These are phyloP conservation scores for Neoitamus cyanurus DNA, from an alignment of 2,888 invertebrate species.

Conservation along the genomic window DNA sequence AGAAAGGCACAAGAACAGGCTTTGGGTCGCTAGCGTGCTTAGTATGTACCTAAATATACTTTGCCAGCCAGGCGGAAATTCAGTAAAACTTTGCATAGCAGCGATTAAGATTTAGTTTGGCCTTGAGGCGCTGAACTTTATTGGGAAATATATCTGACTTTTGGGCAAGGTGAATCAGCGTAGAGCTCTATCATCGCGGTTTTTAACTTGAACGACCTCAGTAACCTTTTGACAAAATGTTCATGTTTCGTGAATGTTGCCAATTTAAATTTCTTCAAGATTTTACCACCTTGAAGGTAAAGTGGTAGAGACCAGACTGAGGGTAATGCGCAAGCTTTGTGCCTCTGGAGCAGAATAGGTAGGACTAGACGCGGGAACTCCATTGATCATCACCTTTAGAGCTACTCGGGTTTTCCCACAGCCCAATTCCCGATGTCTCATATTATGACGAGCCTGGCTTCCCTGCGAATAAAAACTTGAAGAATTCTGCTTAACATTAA, in stretches of 20 bases:
- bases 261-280: neutral
- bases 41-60: neutral
- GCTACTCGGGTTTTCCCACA: neutral
- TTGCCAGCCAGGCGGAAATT: neutral
- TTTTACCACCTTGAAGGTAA: neutral
- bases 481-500: neutral
- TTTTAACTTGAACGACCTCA: conserved; percentile 8
- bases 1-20: neutral
- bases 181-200: neutral
- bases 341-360: neutral
- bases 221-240: neutral
- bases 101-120: neutral
- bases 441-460: neutral
- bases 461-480: neutral
- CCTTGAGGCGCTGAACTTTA: conserved; percentile 33
- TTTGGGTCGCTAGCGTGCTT: neutral
- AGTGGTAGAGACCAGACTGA: neutral
- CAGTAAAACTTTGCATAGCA: neutral
- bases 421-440: neutral
- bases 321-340: neutral
- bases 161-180: conserved; percentile 16
- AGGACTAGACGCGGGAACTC: neutral
- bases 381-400: neutral
- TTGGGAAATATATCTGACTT: neutral
- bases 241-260: neutral